Conservation (phyloP, 1,140 invertebrate species). For the Vanessa tameamea region DNA sequence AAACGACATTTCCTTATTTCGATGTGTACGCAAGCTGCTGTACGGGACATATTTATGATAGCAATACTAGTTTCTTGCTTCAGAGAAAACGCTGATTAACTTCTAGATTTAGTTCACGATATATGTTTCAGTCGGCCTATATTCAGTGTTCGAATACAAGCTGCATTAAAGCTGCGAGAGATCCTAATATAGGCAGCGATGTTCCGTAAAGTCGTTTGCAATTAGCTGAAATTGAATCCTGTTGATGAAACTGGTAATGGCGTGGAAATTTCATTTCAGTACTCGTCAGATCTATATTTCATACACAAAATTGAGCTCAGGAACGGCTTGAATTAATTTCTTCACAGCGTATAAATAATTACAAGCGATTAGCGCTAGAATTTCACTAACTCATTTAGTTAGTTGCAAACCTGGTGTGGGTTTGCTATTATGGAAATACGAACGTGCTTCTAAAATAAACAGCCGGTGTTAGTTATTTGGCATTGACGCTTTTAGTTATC, state of each 20-base stretch:
- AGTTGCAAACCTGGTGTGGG: slow-evolving; percentile 1
- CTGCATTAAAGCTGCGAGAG: slow-evolving; percentile 41
- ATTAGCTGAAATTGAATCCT: slow-evolving; percentile 65
- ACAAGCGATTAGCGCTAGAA: neutral
- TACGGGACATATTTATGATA: slow-evolving; percentile 36
- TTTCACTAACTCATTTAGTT: slow-evolving; percentile 1
- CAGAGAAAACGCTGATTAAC: slow-evolving; percentile 50
- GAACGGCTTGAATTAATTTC: neutral
- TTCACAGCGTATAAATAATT: neutral
- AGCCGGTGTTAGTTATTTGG: slow-evolving; percentile 33
- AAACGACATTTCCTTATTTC: slow-evolving; percentile 38
- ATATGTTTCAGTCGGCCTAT: slow-evolving; percentile 43
- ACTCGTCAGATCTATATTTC: slow-evolving; percentile 15
- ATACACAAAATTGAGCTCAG: slow-evolving; percentile 4
- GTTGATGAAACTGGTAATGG: slow-evolving; percentile 53
- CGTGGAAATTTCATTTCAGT: slow-evolving; percentile 46
- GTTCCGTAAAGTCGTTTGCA: slow-evolving; percentile 51
- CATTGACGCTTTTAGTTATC: slow-evolving; percentile 44
- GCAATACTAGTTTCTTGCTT: slow-evolving; percentile 38
- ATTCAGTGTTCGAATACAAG: slow-evolving; percentile 51
- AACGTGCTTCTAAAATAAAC: slow-evolving; percentile 37
- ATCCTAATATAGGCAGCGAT: slow-evolving; percentile 36
- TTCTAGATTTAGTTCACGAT: slow-evolving; percentile 47
- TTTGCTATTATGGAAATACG: slow-evolving; percentile 21
- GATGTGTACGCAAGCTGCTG: slow-evolving; percentile 18